Evolutionary conservation across 2,888 invertebrate genomes (phyloP).

Genomic region (Amiota mariae): DNA sequence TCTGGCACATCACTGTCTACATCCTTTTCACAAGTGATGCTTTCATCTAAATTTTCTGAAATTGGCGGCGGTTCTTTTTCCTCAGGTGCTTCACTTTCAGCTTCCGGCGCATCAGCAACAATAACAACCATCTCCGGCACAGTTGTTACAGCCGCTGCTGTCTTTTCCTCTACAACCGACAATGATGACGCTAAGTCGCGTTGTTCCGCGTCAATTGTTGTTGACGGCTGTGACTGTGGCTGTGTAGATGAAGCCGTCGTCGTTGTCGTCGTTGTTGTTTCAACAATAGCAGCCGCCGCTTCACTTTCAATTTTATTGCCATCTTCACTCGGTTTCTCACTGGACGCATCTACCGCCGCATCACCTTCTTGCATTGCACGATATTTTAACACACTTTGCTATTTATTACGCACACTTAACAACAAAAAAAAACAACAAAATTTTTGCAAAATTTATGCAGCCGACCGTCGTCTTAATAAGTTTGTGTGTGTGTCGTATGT

Average conservation of each 20-base stretch:
- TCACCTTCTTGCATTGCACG: constrained; percentile 55
- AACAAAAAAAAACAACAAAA: constrained; percentile 38
- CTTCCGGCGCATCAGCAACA: constrained; percentile 39
- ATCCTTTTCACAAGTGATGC: constrained; percentile 72
- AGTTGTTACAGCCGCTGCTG: constrained; percentile 37
- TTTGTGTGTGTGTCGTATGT: too few species aligned
- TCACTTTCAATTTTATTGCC: constrained; percentile 38
- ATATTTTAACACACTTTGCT: constrained; percentile 57
- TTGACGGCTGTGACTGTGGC: constrained; percentile 45
- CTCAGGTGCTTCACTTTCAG: constrained; percentile 34
- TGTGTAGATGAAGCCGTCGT: background rate
- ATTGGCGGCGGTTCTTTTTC: constrained; percentile 44
- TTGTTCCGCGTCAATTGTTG: constrained; percentile 50
- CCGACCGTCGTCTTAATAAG: constrained; percentile 33
- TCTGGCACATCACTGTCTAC: constrained; percentile 76
- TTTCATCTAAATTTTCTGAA: constrained; percentile 23
- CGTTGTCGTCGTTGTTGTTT: constrained; percentile 32
- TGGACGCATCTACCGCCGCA: constrained; percentile 48
- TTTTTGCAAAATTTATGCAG: constrained; percentile 58
- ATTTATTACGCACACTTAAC: constrained; percentile 22
- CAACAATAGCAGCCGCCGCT: constrained; percentile 36
- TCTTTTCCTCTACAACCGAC: constrained; percentile 18
- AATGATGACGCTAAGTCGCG: background rate
- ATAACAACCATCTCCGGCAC: constrained; percentile 46
- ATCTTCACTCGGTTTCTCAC: constrained; percentile 30